Evolutionary conservation across 2,113 vertebrate species (phyloP).

Genomic region (Baryphthengus martii): DNA sequence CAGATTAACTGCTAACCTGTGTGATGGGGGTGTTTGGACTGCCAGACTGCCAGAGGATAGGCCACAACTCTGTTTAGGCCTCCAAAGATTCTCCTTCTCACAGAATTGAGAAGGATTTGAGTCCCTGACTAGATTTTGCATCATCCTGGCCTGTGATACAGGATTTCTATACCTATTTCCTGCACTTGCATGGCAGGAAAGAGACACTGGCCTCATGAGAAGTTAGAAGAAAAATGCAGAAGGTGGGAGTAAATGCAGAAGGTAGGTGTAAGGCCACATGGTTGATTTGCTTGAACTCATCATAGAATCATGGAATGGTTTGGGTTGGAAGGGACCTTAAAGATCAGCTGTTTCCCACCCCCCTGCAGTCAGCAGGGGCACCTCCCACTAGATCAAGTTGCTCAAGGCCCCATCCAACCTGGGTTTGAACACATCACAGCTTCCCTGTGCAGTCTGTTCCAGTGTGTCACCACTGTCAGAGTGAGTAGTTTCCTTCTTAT

Average conservation of each 20-base stretch:
- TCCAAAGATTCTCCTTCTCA: neutral
- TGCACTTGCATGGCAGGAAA: neutral
- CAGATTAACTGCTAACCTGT: neutral
- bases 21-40: neutral
- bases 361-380: too few species aligned
- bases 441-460: too few species aligned
- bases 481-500: too few species aligned
- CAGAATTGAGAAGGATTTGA: neutral
- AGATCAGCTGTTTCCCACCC: too few species aligned
- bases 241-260: neutral
- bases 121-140: neutral
- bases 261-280: neutral
- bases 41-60: neutral
- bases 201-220: neutral
- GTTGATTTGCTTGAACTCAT: conserved; percentile 6
- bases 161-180: neutral
- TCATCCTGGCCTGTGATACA: neutral
- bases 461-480: too few species aligned
- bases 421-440: too few species aligned
- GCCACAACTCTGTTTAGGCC: neutral
- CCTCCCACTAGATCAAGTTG: too few species aligned
- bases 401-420: too few species aligned
- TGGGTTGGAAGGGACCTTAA: too few species aligned
- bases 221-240: neutral
- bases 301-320: too few species aligned